These are phyloP conservation scores for Mesorhabditis belari DNA, from an alignment of 2,888 invertebrate species.

Conservation along the genomic window DNA sequence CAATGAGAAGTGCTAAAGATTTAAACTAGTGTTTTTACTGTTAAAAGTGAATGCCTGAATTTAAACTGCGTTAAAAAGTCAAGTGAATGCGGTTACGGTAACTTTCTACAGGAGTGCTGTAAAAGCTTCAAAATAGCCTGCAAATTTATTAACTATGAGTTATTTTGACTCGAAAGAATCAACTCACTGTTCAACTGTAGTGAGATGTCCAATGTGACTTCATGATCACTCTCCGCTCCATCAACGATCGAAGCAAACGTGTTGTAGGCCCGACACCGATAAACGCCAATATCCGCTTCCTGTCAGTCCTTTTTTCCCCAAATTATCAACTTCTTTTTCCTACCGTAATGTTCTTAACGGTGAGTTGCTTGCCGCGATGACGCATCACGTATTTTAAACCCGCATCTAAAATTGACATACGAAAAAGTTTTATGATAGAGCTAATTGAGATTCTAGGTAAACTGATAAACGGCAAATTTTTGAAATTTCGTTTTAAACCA, in stretches of 20 bases:
- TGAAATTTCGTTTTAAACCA: too few relatives aligned
- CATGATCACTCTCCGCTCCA: conserved; percentile 17
- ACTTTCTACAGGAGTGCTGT: too few relatives aligned
- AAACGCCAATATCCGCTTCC: conserved; percentile 28
- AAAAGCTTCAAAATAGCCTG: too few relatives aligned
- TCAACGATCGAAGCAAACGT: conserved; percentile 27
- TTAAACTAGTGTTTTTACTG: too few relatives aligned
- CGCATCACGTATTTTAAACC: background rate
- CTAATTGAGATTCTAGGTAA: too few relatives aligned
- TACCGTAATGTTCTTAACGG: conserved; percentile 9
- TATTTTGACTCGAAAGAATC: background rate
- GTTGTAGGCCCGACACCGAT: conserved; percentile 38
- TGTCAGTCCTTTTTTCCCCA: conserved; percentile 17
- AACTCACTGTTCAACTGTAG: conserved; percentile 18
- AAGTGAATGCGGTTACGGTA: background rate
- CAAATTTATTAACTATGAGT: too few relatives aligned
- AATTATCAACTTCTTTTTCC: conserved; percentile 2
- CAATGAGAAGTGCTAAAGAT: too few relatives aligned
- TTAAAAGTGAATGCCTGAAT: too few relatives aligned
- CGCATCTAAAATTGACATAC: background rate
- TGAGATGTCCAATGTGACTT: conserved; percentile 16
- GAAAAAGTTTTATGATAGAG: too few relatives aligned
- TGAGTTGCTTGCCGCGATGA: conserved; percentile 5
- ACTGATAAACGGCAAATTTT: too few relatives aligned
- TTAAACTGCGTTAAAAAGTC: too few relatives aligned